These are phyloP conservation scores for Parazoanthus darwini DNA, from an alignment of 92 coral and sea anemone genomes.

Conservation along the genomic window DNA sequence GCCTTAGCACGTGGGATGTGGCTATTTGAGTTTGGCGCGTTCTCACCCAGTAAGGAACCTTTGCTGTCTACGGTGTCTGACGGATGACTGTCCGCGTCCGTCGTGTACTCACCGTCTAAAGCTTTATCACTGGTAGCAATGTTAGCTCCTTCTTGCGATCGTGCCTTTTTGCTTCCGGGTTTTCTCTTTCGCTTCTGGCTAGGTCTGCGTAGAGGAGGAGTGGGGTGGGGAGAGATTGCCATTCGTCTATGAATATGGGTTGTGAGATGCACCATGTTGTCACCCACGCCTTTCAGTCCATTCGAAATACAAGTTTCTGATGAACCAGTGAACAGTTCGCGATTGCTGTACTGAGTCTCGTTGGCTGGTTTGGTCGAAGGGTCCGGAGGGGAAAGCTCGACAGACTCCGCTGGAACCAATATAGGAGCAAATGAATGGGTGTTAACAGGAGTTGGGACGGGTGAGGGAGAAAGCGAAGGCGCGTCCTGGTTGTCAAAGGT, in stretches of 20 bases:
- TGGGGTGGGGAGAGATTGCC: constrained; percentile 90
- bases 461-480: neutral
- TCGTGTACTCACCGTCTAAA: constrained; percentile 56
- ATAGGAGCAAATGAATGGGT: neutral
- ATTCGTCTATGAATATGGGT: constrained; percentile 87
- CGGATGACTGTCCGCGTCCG: constrained; percentile 75
- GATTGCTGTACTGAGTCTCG: constrained; percentile 28
- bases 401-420: constrained; percentile 12
- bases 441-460: neutral
- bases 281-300: constrained; percentile 83
- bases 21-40: constrained; percentile 14
- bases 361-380: constrained; percentile 53
- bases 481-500: constrained; percentile 45
- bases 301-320: constrained; percentile 63
- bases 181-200: constrained; percentile 65
- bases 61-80: constrained; percentile 40
- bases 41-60: constrained; percentile 30
- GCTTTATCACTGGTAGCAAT: constrained; percentile 56
- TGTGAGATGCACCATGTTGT: constrained; percentile 85
- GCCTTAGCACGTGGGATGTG: constrained; percentile 20
- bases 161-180: constrained; percentile 45
- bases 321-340: neutral
- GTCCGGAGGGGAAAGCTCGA: constrained; percentile 41
- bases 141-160: constrained; percentile 47
- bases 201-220: constrained; percentile 64